Evolutionary conservation across 2,113 vertebrate genomes (phyloP).

Genomic region (Silurus glanis): DNA sequence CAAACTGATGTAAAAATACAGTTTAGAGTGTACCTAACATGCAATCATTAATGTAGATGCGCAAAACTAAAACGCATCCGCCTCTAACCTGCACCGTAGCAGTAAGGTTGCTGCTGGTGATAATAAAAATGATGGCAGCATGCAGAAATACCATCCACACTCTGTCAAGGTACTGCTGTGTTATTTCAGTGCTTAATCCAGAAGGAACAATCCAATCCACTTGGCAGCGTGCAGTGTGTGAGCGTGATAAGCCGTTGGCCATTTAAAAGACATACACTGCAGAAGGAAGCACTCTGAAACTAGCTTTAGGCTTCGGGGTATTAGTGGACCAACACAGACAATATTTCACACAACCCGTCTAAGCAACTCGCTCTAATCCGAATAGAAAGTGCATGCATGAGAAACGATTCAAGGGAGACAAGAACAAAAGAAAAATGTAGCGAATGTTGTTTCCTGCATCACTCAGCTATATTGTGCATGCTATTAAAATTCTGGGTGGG

Average conservation of each 20-base stretch:
- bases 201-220: constrained; percentile 44
- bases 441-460: constrained; percentile 23
- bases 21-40: not conserved
- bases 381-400: constrained; percentile 5
- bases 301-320: constrained; percentile 27
- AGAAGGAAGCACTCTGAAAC: constrained; percentile 33
- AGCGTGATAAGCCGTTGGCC: constrained; percentile 40
- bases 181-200: constrained; percentile 51
- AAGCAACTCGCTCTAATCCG: constrained; percentile 1
- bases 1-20: not conserved
- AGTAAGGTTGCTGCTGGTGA: constrained; percentile 20
- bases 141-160: constrained; percentile 21
- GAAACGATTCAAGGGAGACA: not conserved
- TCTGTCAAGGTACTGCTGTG: constrained; percentile 44
- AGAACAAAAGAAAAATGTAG: not conserved
- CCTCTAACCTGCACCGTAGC: not conserved
- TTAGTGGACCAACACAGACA: constrained; percentile 15
- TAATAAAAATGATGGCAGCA: constrained; percentile 18
- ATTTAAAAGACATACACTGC: constrained; percentile 35
- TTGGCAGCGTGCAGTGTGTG: constrained; percentile 29
- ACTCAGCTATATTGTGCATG: constrained; percentile 15
- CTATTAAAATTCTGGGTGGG: not conserved
- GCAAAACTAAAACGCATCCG: not conserved
- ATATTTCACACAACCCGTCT: constrained; percentile 21
- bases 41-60: not conserved